Evolutionary conservation across 2,888 invertebrate species (phyloP).

Genomic region (Cylindroiulus punctatus): DNA sequence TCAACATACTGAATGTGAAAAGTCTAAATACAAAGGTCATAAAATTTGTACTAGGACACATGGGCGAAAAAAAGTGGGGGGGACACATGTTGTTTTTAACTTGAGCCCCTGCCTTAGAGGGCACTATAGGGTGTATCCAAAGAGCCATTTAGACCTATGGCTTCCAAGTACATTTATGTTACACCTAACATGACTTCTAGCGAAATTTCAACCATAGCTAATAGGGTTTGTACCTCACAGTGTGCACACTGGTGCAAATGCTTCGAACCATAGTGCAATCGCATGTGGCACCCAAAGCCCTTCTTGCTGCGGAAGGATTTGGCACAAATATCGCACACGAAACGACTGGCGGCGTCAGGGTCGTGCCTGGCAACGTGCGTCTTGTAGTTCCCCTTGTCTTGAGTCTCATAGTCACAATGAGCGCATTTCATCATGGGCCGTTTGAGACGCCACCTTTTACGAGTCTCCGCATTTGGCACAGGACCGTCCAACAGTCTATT

Average conservation of each 20-base stretch:
- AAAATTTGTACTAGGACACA: too few relatives aligned
- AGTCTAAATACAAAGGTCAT: too few relatives aligned
- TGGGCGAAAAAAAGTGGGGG: too few relatives aligned
- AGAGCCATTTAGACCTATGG: too few relatives aligned
- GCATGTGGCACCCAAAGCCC: slow-evolving; percentile 54
- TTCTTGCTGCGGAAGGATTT: slow-evolving; percentile 61
- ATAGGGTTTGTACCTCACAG: slow-evolving; percentile 29
- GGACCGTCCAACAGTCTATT: not conserved
- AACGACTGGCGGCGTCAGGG: slow-evolving; percentile 40
- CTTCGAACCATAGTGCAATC: slow-evolving; percentile 60
- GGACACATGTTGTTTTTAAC: too few relatives aligned
- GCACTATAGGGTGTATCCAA: too few relatives aligned
- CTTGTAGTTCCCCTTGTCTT: slow-evolving; percentile 44
- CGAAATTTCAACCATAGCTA: not conserved
- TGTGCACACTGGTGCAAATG: slow-evolving; percentile 57
- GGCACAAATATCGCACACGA: slow-evolving; percentile 60
- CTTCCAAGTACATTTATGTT: too few relatives aligned
- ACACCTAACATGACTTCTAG: too few relatives aligned
- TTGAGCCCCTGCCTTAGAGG: too few relatives aligned
- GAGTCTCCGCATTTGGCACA: not conserved
- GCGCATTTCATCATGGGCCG: slow-evolving; percentile 7
- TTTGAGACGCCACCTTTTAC: not conserved
- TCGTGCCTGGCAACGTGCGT: slow-evolving; percentile 54
- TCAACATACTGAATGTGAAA: too few relatives aligned
- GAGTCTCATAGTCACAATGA: slow-evolving; percentile 24